phyloP scores from a whole-genome alignment of 2,888 invertebrate genomes.

The Drosophila acutilabella region DNA sequence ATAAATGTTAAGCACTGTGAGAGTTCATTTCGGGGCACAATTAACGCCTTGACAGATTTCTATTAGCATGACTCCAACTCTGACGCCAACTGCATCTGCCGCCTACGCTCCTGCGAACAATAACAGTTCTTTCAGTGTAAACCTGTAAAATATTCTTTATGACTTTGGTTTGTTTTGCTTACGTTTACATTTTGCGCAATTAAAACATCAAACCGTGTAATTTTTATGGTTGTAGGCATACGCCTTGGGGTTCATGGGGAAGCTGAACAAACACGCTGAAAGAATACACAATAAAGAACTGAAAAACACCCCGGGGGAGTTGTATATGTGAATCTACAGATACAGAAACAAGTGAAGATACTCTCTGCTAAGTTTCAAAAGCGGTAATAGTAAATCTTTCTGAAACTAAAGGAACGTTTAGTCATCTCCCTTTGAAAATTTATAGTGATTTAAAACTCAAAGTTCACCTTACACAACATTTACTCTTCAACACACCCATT shows the following conservation, averaged over 20 bases:
- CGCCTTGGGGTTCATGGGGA: constrained; percentile 9
- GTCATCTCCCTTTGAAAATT: too few species aligned
- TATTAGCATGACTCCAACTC: neutral
- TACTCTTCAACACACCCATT: neutral
- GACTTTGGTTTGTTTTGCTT: constrained; percentile 27
- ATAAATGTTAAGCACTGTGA: constrained; percentile 27
- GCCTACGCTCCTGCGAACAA: constrained; percentile 8
- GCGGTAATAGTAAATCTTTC: neutral
- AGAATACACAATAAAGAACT: constrained; percentile 11
- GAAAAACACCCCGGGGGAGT: constrained; percentile 26
- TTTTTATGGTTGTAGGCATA: constrained; percentile 39
- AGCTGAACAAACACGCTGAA: constrained; percentile 12
- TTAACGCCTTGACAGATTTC: constrained; percentile 30
- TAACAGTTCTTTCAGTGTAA: constrained; percentile 26
- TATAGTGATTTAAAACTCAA: too few species aligned
- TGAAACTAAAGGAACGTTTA: neutral
- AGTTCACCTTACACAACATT: neutral
- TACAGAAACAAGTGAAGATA: constrained; percentile 10
- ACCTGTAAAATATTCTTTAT: constrained; percentile 26
- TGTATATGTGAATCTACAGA: constrained; percentile 1
- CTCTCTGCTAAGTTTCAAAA: neutral
- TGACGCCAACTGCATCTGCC: neutral
- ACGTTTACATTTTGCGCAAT: constrained; percentile 35
- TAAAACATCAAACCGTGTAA: constrained; percentile 49
- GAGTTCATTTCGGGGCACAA: constrained; percentile 31